These are phyloP conservation scores for Dolichopus griseipennis DNA, from an alignment of 2,888 invertebrate species.

Conservation along the genomic window DNA sequence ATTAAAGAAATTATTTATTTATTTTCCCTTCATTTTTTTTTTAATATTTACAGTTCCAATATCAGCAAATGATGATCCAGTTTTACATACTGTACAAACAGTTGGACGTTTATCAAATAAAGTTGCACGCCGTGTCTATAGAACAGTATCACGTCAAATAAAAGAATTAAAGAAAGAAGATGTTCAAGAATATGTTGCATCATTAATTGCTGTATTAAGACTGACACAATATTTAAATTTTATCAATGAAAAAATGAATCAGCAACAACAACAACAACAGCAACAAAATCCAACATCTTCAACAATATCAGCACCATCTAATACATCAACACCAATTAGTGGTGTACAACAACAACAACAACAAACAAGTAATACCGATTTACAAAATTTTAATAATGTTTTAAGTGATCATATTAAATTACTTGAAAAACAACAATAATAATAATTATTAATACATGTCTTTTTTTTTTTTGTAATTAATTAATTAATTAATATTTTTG, in stretches of 20 bases:
- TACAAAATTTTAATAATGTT: constrained; percentile 8
- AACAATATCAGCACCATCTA: not conserved
- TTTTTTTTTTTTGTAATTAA: not conserved
- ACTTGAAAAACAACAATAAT: constrained; percentile 6
- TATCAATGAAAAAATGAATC: constrained; percentile 42
- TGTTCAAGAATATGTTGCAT: constrained; percentile 45
- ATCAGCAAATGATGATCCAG: constrained; percentile 53
- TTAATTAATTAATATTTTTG: not conserved
- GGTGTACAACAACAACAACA: not conserved
- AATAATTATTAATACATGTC: not conserved
- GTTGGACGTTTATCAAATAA: constrained; percentile 63
- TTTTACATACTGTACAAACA: constrained; percentile 62
- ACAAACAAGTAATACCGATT: constrained; percentile 7
- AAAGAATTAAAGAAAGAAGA: constrained; percentile 46
- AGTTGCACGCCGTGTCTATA: constrained; percentile 60
- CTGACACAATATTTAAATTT: constrained; percentile 45
- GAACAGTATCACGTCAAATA: constrained; percentile 54
- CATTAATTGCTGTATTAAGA: constrained; percentile 45
- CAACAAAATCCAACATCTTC: not conserved
- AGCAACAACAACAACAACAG: constrained; percentile 24
- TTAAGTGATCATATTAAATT: constrained; percentile 9
- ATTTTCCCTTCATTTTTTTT: constrained; percentile 13
- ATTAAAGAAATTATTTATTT: constrained; percentile 5
- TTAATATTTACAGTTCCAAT: constrained; percentile 47
- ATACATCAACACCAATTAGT: not conserved